A percentile compares a stretch with the other conserved stretches of the same genome.
Evolutionary conservation across 1,140 invertebrate genomes (phyloP).

Genomic region (Drosophila jambulina): DNA sequence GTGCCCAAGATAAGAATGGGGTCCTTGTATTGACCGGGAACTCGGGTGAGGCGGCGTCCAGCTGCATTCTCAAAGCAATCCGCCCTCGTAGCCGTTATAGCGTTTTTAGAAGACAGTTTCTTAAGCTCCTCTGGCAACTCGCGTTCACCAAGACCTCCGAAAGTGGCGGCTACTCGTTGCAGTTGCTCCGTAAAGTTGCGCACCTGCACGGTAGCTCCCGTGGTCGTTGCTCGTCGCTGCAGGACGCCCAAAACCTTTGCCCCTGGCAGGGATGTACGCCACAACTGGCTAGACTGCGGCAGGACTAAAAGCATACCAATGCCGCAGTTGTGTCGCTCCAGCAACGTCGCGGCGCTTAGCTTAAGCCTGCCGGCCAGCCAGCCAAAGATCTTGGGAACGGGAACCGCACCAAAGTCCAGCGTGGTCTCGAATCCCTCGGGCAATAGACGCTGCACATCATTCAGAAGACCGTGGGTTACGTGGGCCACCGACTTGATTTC

Average conservation of each 20-base stretch:
- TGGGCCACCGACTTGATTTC: slow-evolving; percentile 95
- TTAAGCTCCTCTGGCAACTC: slow-evolving; percentile 33
- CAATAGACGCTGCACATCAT: slow-evolving; percentile 95
- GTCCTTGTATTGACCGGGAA: slow-evolving; percentile 88
- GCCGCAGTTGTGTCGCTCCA: slow-evolving; percentile 97
- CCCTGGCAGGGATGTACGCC: slow-evolving; percentile 57
- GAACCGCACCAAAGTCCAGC: slow-evolving; percentile 91
- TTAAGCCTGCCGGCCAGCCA: slow-evolving; percentile 88
- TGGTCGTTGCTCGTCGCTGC: slow-evolving; percentile 19
- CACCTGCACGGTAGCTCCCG: slow-evolving; percentile 40
- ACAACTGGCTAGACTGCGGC: slow-evolving; percentile 54
- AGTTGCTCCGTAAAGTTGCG: slow-evolving; percentile 71
- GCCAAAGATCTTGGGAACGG: slow-evolving; percentile 89
- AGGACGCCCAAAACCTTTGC: slow-evolving; percentile 75
- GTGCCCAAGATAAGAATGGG: slow-evolving; percentile 97
- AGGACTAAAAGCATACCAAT: slow-evolving; percentile 94
- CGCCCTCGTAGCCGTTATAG: not conserved
- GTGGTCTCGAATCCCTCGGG: slow-evolving; percentile 88
- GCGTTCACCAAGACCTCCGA: slow-evolving; percentile 40
- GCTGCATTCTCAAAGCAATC: slow-evolving; percentile 60
- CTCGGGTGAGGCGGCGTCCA: slow-evolving; percentile 58
- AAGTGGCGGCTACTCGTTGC: slow-evolving; percentile 43
- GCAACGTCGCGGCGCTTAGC: slow-evolving; percentile 91
- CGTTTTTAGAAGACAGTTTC: not conserved
- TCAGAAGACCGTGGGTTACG: slow-evolving; percentile 96